phyloP scores from a whole-genome alignment of 2,113 vertebrate species.

The Tachysurus vachellii region DNA sequence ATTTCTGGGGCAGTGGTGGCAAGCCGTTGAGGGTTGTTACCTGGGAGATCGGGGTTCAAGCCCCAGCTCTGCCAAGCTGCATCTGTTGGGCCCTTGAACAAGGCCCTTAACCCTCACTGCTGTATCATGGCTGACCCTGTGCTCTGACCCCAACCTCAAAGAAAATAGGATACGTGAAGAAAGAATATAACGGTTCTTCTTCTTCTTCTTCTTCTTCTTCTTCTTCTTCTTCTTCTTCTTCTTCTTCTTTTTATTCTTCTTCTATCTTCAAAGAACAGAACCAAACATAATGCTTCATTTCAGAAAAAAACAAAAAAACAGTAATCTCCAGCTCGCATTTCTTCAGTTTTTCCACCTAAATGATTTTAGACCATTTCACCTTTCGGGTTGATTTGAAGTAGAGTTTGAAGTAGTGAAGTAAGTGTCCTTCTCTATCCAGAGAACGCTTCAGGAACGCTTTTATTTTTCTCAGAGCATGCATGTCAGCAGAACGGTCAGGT shows the following conservation, averaged over 20 bases:
- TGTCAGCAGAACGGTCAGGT: slow-evolving; percentile 17
- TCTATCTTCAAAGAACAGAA: no score
- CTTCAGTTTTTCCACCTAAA: background rate
- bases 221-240: background rate
- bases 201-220: no score
- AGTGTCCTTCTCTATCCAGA: background rate
- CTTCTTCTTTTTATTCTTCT: background rate
- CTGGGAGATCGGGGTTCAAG: no score
- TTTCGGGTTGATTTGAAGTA: background rate
- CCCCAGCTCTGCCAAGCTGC: no score
- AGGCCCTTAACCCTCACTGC: no score
- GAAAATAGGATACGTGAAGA: background rate
- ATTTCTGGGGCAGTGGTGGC: no score
- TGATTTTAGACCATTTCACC: background rate
- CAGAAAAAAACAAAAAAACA: background rate
- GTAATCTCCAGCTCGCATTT: background rate
- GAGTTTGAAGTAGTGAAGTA: background rate
- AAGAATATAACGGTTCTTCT: background rate
- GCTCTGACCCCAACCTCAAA: no score
- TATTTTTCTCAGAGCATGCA: background rate
- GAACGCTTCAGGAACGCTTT: background rate
- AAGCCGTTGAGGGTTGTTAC: no score
- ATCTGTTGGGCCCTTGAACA: no score
- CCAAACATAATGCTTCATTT: background rate
- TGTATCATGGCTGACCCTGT: no score